Percentiles rank a stretch among this genome's conserved stretches.
Evolutionary conservation across 2,888 invertebrate species (phyloP).

Genomic region (Ditula angustiorana): DNA sequence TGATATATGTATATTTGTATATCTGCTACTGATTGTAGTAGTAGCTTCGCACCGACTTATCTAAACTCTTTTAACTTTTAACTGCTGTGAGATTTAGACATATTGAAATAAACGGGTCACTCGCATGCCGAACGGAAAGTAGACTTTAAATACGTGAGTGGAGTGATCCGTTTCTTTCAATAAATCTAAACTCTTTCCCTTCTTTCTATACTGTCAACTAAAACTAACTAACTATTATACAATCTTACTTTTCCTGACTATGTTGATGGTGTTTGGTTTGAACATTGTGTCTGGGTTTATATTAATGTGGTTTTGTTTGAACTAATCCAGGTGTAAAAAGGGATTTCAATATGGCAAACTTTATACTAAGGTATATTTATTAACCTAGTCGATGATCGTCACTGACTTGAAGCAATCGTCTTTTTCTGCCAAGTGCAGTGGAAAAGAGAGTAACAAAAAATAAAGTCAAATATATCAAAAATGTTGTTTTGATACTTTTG

Average conservation of each 20-base stretch:
- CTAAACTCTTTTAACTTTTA: slow-evolving; percentile 19
- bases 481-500: not conserved
- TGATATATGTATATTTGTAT: too few relatives aligned
- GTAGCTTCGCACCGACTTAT: slow-evolving; percentile 35
- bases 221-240: not conserved
- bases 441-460: not conserved
- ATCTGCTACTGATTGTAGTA: too few relatives aligned
- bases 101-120: too few relatives aligned
- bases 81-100: too few relatives aligned
- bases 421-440: not conserved
- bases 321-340: slow-evolving; percentile 15
- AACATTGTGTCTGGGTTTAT: slow-evolving; percentile 21
- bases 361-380: too few relatives aligned
- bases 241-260: slow-evolving; percentile 6
- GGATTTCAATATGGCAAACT: slow-evolving; percentile 19
- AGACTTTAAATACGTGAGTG: too few relatives aligned
- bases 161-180: too few relatives aligned
- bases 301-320: slow-evolving; percentile 33
- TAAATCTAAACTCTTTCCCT: slow-evolving; percentile 21
- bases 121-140: too few relatives aligned
- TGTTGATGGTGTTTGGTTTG: slow-evolving; percentile 30
- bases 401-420: too few relatives aligned
- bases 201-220: not conserved
- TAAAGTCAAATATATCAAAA: too few relatives aligned
- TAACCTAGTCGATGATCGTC: too few relatives aligned